Evolutionary conservation across 2,797 vertebrate genomes (phyloP).

Genomic region (Passerculus sandwichensis): DNA sequence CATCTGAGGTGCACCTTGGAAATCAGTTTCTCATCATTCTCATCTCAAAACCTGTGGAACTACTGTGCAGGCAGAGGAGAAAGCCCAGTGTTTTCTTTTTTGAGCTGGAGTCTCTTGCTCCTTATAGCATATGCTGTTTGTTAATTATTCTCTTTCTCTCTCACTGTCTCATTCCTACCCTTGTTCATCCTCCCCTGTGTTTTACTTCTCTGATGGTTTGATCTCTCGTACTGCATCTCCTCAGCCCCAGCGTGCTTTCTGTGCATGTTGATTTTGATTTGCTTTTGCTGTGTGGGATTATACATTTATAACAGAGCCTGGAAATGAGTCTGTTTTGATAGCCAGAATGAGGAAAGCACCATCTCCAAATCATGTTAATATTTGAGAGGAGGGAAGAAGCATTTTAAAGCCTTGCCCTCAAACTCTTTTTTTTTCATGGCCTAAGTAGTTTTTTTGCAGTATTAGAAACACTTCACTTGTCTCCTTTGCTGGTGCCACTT

Average conservation of each 20-base stretch:
- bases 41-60: neutral
- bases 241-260: neutral
- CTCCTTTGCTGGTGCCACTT: neutral
- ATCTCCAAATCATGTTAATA: neutral
- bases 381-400: fast-evolving
- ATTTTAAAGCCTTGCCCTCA: neutral
- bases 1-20: neutral
- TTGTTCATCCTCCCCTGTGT: neutral
- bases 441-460: neutral
- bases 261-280: neutral
- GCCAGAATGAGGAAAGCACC: neutral
- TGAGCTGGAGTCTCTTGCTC: neutral
- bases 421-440: neutral
- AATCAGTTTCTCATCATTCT: neutral
- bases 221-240: neutral
- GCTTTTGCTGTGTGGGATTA: slow-evolving; percentile 38
- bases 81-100: neutral
- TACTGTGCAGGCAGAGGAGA: neutral
- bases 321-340: neutral
- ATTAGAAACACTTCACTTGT: neutral
- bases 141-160: slow-evolving; percentile 6
- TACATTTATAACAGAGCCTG: slow-evolving; percentile 11
- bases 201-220: neutral
- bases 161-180: neutral
- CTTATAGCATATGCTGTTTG: neutral